Evolutionary conservation across 2,113 vertebrate species (phyloP).

Genomic region (Myanophis thanlyinensis): DNA sequence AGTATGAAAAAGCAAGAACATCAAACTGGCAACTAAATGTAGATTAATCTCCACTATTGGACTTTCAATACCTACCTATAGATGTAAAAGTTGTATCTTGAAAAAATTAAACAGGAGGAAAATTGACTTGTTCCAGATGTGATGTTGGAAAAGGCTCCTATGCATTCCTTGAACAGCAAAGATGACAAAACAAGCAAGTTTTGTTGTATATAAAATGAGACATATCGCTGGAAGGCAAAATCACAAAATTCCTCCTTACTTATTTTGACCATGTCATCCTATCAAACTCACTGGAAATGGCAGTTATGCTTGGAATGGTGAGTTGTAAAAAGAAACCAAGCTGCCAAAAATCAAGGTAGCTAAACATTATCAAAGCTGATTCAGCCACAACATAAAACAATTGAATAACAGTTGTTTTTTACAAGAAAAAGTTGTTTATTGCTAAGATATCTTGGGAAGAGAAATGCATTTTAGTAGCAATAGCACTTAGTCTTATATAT

Average conservation of each 20-base stretch:
- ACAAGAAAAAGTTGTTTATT: background rate
- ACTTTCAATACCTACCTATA: background rate
- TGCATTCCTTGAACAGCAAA: background rate
- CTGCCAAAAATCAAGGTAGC: background rate
- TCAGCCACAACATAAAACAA: background rate
- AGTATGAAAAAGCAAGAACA: background rate
- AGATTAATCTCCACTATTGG: background rate
- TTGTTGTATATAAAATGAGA: background rate
- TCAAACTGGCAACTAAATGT: background rate
- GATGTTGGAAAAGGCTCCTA: background rate
- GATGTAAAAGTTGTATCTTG: background rate
- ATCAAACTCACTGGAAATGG: background rate
- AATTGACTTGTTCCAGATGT: background rate
- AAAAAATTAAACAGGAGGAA: background rate
- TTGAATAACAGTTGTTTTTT: background rate
- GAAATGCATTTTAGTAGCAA: background rate
- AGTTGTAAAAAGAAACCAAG: background rate
- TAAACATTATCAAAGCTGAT: background rate
- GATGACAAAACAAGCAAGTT: background rate
- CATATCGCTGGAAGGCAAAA: background rate
- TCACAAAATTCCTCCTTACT: background rate
- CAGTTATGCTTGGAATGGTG: background rate
- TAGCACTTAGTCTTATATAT: background rate
- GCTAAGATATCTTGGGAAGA: background rate
- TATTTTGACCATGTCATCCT: background rate